Conservation (phyloP, 2,113 vertebrate species). For the Rhipidura dahli region DNA sequence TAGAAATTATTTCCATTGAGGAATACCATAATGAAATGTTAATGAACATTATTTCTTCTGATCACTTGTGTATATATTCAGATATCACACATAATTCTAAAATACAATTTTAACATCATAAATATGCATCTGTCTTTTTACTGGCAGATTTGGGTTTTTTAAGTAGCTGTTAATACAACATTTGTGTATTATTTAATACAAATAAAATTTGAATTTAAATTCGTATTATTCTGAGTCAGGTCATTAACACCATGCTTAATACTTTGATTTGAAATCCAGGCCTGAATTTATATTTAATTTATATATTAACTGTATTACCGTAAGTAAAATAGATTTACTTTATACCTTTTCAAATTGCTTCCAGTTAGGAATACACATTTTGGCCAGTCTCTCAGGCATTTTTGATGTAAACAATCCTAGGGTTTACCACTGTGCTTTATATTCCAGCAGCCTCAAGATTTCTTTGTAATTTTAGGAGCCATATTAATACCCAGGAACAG, state of each 20-base stretch:
- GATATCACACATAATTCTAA: not conserved
- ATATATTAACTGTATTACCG: not conserved
- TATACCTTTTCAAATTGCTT: not conserved
- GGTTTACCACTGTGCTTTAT: not conserved
- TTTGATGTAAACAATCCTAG: not conserved
- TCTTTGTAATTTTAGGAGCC: not conserved
- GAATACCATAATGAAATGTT: not conserved
- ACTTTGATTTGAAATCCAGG: not conserved
- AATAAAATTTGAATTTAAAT: not conserved
- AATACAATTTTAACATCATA: not conserved
- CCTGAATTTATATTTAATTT: not conserved
- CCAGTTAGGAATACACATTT: not conserved
- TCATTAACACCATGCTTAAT: not conserved
- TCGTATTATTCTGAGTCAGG: not conserved
- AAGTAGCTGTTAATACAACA: not conserved
- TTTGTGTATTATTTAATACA: too few species aligned
- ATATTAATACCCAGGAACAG: not conserved
- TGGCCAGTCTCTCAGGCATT: not conserved
- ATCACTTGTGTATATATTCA: not conserved
- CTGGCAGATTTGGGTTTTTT: not conserved
- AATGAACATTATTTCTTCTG: not conserved
- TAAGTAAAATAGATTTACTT: not conserved
- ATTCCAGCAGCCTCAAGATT: not conserved
- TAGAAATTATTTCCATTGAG: constrained; percentile 1
- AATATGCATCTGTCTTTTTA: not conserved